Percentiles rank a stretch among this genome's conserved stretches.
Conservation (phyloP, 2,888 invertebrate species). For the Melitaea athalia region DNA sequence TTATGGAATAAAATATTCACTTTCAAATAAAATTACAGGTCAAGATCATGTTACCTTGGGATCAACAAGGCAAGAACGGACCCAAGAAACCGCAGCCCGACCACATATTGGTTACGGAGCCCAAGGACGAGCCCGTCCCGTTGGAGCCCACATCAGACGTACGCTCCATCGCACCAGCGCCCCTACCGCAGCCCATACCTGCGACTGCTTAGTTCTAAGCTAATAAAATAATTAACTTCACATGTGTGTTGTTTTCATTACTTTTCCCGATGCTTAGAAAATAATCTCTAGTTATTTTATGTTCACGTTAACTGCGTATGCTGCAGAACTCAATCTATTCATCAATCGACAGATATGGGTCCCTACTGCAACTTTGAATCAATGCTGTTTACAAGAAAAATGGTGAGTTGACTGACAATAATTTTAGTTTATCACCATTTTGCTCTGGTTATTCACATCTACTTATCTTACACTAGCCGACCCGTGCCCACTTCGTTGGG, state of each 20-base stretch:
- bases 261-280: not conserved
- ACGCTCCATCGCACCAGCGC: constrained; percentile 85
- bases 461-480: too few relatives aligned
- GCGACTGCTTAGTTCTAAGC: constrained; percentile 67
- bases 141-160: constrained; percentile 88
- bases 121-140: constrained; percentile 95
- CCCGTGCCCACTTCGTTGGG: too few relatives aligned
- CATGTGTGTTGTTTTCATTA: not conserved
- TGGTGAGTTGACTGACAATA: too few relatives aligned
- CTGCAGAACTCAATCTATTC: too few relatives aligned
- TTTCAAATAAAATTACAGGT: constrained; percentile 80
- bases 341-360: too few relatives aligned
- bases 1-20: not conserved
- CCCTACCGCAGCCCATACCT: constrained; percentile 70
- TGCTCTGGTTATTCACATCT: too few relatives aligned
- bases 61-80: constrained; percentile 98
- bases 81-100: constrained; percentile 99
- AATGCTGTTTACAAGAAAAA: too few relatives aligned
- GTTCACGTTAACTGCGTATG: too few relatives aligned
- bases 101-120: constrained; percentile 97
- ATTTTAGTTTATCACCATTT: too few relatives aligned
- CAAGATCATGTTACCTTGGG: constrained; percentile 99
- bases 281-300: too few relatives aligned
- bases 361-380: too few relatives aligned
- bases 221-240: constrained; percentile 34